Base-by-base conservation (phyloP, 2,113 vertebrate genomes). In the Mormyrus lacerda region DNA sequence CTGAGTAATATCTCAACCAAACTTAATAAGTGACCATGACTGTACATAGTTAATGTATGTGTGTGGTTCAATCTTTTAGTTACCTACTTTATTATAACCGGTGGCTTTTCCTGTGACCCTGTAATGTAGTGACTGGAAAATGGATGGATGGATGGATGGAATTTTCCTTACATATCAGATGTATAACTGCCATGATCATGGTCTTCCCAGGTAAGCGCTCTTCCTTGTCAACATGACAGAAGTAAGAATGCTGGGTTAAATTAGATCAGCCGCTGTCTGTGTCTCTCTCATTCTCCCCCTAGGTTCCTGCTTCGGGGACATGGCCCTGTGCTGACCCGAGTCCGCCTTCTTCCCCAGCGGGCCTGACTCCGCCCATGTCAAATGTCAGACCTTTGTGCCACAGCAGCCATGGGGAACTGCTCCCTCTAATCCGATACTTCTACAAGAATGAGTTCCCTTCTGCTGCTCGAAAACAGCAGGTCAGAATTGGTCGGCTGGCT, bases 401-500 rank as follows among this genome's bases (percentile, higher is more conserved):
- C 86, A 58, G 48, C 83, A 51, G n/a, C 85, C 84, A 89, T 76
- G 55, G 82, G 42, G 44, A 27, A 31, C 84, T 48, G 61, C 47
- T 24, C 88, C 79, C 82, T 44, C 55, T 90, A 44, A 88, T 90
- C 90, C 88, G 83, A 87, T 89, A 87, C 85, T 89, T 89, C 88
- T 89, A 58, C 90, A 48, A 87, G 84, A 82, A 31, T 89, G 90
- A 31, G 50, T 82, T 82, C 55, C 84, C 90, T 87, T 90, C 90
- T 89, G 88, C 31, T 51, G 31, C 88, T 48, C 10, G 19, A 87
- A 85, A 69, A 51, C 69, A 82, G 65, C 76, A 89, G 90, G 58
- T 39, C 15, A 65, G 73, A 83, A 82, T 79, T 65, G 51, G 35
- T 89, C 11, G 45, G 88, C 50, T 35, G 85, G 83, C 69, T 87